These are phyloP conservation scores for Amphipyra berbera DNA, from an alignment of 2,888 invertebrate genomes.

Conservation along the genomic window DNA sequence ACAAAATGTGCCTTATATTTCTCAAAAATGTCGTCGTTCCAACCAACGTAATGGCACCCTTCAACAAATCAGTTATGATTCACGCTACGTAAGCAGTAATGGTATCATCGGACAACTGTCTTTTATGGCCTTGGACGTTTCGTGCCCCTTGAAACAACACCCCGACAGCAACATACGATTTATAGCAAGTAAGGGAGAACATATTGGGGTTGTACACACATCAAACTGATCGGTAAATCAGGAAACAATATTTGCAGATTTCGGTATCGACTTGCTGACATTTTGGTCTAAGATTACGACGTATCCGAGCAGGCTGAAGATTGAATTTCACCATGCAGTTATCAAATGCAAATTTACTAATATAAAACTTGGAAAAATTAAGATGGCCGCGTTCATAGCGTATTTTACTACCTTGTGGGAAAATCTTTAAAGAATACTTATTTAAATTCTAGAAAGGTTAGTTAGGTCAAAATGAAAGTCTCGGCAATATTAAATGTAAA, in stretches of 20 bases:
- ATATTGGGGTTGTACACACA: slow-evolving; percentile 52
- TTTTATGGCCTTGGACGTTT: slow-evolving; percentile 63
- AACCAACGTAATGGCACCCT: slow-evolving; percentile 46
- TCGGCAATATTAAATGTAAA: not conserved
- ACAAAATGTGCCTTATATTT: not conserved
- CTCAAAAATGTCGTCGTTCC: slow-evolving; percentile 22
- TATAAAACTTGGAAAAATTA: too few relatives aligned
- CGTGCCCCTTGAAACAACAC: slow-evolving; percentile 67
- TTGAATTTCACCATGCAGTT: too few relatives aligned
- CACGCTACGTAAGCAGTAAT: slow-evolving; percentile 72
- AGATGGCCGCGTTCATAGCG: too few relatives aligned
- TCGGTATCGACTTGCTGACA: slow-evolving; percentile 13
- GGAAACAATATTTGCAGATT: slow-evolving; percentile 30
- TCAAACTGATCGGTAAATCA: slow-evolving; percentile 50
- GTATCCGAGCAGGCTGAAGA: too few relatives aligned
- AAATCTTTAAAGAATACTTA: too few relatives aligned
- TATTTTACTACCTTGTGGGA: too few relatives aligned
- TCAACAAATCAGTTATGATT: slow-evolving; percentile 67
- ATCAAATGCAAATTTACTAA: too few relatives aligned
- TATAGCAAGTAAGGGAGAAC: slow-evolving; percentile 64
- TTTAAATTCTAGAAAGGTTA: not conserved
- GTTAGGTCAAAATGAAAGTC: not conserved
- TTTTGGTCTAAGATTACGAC: slow-evolving; percentile 3
- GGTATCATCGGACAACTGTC: slow-evolving; percentile 70
- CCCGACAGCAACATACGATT: slow-evolving; percentile 65